Conservation (phyloP, 2,888 invertebrate genomes). For the Aplocera efformata region DNA sequence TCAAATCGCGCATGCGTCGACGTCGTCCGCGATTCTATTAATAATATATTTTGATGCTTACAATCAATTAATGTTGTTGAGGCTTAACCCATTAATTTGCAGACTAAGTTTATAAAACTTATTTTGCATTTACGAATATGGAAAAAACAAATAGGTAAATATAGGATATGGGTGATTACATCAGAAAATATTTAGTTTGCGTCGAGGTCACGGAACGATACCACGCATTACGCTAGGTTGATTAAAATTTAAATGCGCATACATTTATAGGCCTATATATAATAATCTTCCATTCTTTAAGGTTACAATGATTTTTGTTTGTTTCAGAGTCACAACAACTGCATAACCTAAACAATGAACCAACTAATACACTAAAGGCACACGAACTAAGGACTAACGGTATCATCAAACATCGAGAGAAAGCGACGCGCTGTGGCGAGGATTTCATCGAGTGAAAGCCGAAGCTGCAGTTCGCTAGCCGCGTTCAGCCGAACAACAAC, state of each 20-base stretch:
- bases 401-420: constrained; percentile 64
- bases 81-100: too few relatives aligned
- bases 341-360: constrained; percentile 20
- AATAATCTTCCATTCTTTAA: not conserved
- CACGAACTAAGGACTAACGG: constrained; percentile 61
- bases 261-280: not conserved
- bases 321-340: constrained; percentile 10
- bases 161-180: constrained; percentile 30
- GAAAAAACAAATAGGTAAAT: not conserved
- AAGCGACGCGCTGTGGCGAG: constrained; percentile 68
- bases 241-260: not conserved
- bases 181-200: constrained; percentile 38
- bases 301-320: constrained; percentile 11
- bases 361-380: constrained; percentile 26
- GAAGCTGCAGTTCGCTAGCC: constrained; percentile 53
- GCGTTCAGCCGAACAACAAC: constrained; percentile 53
- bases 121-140: too few relatives aligned
- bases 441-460: constrained; percentile 68
- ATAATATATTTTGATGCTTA: too few relatives aligned
- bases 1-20: too few relatives aligned
- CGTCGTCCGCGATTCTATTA: too few relatives aligned
- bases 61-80: too few relatives aligned
- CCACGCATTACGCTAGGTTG: constrained; percentile 32
- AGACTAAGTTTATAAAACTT: too few relatives aligned
- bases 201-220: constrained; percentile 41